phyloP scores from a whole-genome alignment of 1,140 invertebrate species.

The Propsilocerus akamusi region DNA sequence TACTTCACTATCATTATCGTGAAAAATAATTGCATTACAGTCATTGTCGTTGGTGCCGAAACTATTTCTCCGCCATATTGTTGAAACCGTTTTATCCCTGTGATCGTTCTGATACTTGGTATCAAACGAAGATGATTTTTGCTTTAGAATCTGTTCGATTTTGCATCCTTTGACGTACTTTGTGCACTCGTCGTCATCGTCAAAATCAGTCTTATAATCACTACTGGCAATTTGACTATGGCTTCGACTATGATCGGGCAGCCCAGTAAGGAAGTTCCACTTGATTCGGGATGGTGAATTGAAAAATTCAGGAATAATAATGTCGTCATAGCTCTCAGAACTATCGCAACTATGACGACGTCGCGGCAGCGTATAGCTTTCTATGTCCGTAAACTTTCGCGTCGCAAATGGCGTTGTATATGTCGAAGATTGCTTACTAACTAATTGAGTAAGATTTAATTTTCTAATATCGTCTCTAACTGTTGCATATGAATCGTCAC shows the following conservation, averaged over 20 bases:
- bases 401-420: slow-evolving; percentile 15
- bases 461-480: slow-evolving; percentile 7
- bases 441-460: slow-evolving; percentile 7
- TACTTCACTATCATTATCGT: slow-evolving; percentile 4
- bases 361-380: not conserved
- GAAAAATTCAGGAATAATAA: not conserved
- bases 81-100: not conserved
- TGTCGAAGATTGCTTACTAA: slow-evolving; percentile 11
- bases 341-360: not conserved
- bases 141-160: not conserved
- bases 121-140: not conserved
- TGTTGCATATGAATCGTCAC: not conserved
- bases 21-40: not conserved
- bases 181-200: not conserved
- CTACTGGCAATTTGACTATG: not conserved
- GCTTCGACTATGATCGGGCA: not conserved
- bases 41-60: not conserved
- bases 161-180: not conserved
- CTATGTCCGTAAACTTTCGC: not conserved
- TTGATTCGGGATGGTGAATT: slow-evolving; percentile 3
- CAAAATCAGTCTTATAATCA: slow-evolving; percentile 1
- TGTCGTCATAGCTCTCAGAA: not conserved
- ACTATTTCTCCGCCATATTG: not conserved
- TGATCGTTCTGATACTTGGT: not conserved
- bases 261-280: slow-evolving; percentile 1